Base-by-base conservation (phyloP, 2,888 invertebrate genomes). In the Helicoverpa assulta region DNA sequence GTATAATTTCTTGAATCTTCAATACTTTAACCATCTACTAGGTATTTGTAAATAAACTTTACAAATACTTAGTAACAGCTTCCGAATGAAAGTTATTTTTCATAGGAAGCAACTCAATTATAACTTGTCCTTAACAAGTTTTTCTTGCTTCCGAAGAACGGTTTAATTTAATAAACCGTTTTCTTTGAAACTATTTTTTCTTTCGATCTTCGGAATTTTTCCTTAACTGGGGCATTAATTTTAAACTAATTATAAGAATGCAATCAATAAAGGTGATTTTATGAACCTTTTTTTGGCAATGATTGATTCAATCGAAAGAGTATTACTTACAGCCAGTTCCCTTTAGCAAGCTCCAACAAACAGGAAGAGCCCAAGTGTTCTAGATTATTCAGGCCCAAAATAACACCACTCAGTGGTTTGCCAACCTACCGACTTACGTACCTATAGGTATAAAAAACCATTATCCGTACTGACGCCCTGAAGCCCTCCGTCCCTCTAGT, bases 401-500 rank as follows among this genome's bases (percentile, higher is more conserved):
- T 16, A 26, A 47, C 16, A 19, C 51, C 76, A 69, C 59, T 52
- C 56, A 50, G 29, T 21, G 21, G 60, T 56, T 76, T 51, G 54
- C 19, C 47, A 16, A n/a, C 43, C 37, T 52, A 60, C 40, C 6
- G 18, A 21, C 19, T 18, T 14, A 63, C 47, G 37, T 26, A 26
- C 26, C 26, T 43, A 66, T 50, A 14, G 40, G 40, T 40, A 70
- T 58, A 69, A 75, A 62, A 51, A 47, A 19, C 62, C 80, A 80
- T 77, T 80, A 75, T 55, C 43, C 80, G n/a, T 65, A 53, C 53
- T 68, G 65, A 33, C 62, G 53, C 59, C 60, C 52, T 56, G 65
- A 33, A 59, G 51, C 56, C 60, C 52, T 56, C 56, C 40, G 26
- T 43, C 64, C 62, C 61, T 57, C 18, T 51, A 73, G 62, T 71